Base-by-base conservation (phyloP, 1,140 invertebrate genomes). In the Meloidogyne chitwoodi region DNA sequence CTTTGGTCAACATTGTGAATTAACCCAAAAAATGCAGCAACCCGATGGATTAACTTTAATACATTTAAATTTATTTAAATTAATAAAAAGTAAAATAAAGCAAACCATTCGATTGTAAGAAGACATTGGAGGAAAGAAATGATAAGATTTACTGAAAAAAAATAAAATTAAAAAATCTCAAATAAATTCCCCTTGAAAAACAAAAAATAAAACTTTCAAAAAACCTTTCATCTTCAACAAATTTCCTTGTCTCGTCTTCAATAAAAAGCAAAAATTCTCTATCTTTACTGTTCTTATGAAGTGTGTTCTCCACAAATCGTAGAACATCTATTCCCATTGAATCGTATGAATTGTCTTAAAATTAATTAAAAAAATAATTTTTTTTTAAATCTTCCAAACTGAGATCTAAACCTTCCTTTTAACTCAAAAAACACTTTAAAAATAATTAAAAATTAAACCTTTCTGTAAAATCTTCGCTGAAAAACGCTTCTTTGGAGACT, bases 251-350 rank as follows among this genome's bases (percentile, higher is more conserved):
- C 62, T 78, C 75, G 16, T 26, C 2, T 26, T 79, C 78, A 12
- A 78, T 44, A 31, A 61, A 31, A 29, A 78, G 48, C 44, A 79
- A 48, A 62, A 79, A 63, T 29, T 79, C 78, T 12, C 78, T 74
- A 44, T 79, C 78, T 63, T 79, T 79, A 19, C 78, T 41, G 38
- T 79, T 79, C 31, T 79, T 79, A 38, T 79, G 78, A 31, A 79
- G 71, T 19, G 78, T 79, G 16, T 75, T 71, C 12, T 72, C 69
- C 1, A 79, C 72, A 38, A 79, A 79, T 6, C 38, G 61, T 19
- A 74, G 27, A 61, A 79, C 48, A 48, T 79, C 78, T 34, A 79
- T 34, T 22, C 78, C 78, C 19, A 56, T 77, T 12, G 78, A 78
- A 74, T 78, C 77, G 5, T 56, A 74, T 38, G 76, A 75, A 26